These are phyloP conservation scores for Microplitis mediator DNA, from an alignment of 1,140 invertebrate genomes.

Conservation along the genomic window DNA sequence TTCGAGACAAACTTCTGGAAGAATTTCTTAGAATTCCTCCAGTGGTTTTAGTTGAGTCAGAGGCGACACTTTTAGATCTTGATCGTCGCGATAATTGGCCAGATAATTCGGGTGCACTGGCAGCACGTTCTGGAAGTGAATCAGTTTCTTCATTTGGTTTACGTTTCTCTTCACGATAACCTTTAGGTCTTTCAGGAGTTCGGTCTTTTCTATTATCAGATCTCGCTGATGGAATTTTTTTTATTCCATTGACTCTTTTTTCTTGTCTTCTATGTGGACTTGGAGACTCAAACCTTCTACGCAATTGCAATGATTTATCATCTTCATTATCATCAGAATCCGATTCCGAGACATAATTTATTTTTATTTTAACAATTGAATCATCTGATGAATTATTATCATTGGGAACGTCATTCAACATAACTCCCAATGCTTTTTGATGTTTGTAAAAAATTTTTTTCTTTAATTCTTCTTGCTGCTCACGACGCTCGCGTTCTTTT, in stretches of 20 bases:
- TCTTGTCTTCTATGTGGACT: neutral
- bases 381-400: conserved; percentile 30
- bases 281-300: neutral
- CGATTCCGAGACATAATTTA: conserved; percentile 38
- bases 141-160: neutral
- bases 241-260: neutral
- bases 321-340: conserved; percentile 30
- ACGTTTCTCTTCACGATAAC: neutral
- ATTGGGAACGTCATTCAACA: conserved; percentile 31
- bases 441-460: conserved; percentile 48
- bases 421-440: conserved; percentile 34
- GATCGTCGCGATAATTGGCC: conserved; percentile 10
- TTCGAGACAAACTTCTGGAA: conserved; percentile 35
- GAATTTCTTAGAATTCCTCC: conserved; percentile 30
- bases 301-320: conserved; percentile 3
- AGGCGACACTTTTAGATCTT: conserved; percentile 35
- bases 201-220: neutral
- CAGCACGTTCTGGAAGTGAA: conserved; percentile 7
- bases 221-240: neutral
- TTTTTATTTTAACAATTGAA: conserved; percentile 42
- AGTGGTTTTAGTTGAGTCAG: conserved; percentile 33
- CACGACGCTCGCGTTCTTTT: conserved; percentile 47
- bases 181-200: neutral
- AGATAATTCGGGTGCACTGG: conserved; percentile 34
- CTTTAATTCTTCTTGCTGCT: conserved; percentile 49